Evolutionary conservation across 2,888 invertebrate species (phyloP), one percentile per base, ranked within the genome.

Genomic region (Malacosoma neustria): DNA sequence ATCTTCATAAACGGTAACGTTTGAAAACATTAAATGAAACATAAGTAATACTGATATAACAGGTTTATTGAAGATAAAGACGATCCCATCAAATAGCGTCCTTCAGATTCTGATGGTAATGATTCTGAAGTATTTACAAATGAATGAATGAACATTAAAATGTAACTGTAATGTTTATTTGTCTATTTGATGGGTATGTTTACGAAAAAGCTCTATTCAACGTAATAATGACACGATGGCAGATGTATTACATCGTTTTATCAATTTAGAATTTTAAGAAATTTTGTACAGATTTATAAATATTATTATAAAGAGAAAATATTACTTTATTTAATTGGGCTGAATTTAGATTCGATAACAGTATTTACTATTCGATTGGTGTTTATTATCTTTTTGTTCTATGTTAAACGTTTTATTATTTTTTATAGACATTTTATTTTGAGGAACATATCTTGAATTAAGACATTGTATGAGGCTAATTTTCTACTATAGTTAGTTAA

Each of bases 51-150:
- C 72, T 73, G 72, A 65, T 57, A 51, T 49, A 55, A 54, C 57
- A 55, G 39, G 61, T 65, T 68, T 64, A 72, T 69, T 68, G 54
- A 4, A 67, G 65, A 72, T 72, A 73, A 68, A 65, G 62, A 65
- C 68, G 63, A 70, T 64, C 54, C 66, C 55, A 55, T 57, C 57
- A 49, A 60, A 51, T 54, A 57, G 60, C 35, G 48, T 11, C 46
- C 45, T 49, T 48, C 49, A 45, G 49, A 49, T 46, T 45, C 47
- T 44, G 34, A 49, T 49, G 47, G 45, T 42, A 43, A 49, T 39
- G 46, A 49, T 48, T 41, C 43, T 43, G 58, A 60, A 60, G 51
- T 75, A 73, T 74, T 58, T 72, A 75, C 74, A 73, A 66, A 70
- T 69, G 64, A 49, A 61, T 67, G 65, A 68, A 49, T 54, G 61